A percentile compares a stretch with the other conserved stretches of the same genome.
Evolutionary conservation across 2,113 vertebrate genomes (phyloP).

Genomic region (Phylloscopus trochilus): DNA sequence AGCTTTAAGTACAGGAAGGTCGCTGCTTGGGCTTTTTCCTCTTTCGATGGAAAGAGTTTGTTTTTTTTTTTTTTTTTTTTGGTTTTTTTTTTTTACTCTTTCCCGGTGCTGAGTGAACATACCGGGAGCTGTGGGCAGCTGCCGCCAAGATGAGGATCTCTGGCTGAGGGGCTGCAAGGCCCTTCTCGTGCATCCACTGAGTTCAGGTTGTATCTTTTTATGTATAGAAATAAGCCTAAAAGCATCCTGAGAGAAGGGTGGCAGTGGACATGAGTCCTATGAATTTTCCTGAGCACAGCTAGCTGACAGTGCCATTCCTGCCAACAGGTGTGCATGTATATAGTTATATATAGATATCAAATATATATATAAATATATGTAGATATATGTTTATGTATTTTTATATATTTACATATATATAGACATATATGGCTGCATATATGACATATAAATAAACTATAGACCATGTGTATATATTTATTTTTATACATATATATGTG

Average conservation of each 20-base stretch:
- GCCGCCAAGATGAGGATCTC: rapidly evolving
- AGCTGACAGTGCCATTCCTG: neutral
- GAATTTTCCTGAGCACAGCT: neutral
- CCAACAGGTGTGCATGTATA: neutral
- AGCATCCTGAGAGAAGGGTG: neutral
- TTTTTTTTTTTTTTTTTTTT: neutral
- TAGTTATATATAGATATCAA: neutral
- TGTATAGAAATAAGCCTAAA: neutral
- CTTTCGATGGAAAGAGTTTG: neutral
- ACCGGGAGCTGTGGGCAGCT: neutral
- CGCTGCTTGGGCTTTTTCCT: neutral
- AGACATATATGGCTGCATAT: neutral
- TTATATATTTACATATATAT: neutral
- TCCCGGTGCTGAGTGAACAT: neutral
- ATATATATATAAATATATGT: neutral
- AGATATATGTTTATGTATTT: neutral
- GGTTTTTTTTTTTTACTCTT: neutral
- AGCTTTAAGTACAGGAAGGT: constrained; percentile 8
- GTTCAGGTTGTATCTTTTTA: neutral
- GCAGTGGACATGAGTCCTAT: neutral
- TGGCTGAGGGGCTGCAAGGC: neutral
- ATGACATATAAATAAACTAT: neutral
- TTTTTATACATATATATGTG: neutral
- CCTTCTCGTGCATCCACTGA: rapidly evolving
- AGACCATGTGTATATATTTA: neutral